Evolutionary conservation across 2,113 vertebrate genomes (phyloP).

Genomic region (Dunckerocampus dactyliophorus): DNA sequence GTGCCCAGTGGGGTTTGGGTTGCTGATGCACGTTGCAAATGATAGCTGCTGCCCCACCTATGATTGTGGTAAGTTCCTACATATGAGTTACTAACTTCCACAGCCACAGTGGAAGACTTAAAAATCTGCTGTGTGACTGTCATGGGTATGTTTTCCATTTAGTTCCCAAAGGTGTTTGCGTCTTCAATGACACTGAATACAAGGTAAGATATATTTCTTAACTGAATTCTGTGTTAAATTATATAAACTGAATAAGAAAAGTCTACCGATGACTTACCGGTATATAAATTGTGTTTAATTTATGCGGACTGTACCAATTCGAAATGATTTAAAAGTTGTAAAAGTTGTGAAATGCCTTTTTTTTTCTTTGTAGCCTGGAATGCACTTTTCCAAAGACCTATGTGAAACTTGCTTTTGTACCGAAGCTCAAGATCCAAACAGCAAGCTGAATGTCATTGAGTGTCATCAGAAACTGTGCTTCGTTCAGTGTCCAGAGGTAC

Average conservation of each 20-base stretch:
- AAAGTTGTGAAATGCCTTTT: neutral
- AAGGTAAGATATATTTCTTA: slow-evolving; percentile 59
- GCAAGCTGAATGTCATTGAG: slow-evolving; percentile 9
- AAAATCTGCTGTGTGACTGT: neutral
- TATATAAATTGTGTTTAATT: neutral
- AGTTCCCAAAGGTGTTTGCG: slow-evolving; percentile 70
- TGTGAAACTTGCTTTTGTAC: slow-evolving; percentile 71
- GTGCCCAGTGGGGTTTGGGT: slow-evolving; percentile 57
- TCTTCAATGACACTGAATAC: slow-evolving; percentile 64
- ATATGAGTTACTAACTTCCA: too few relatives aligned
- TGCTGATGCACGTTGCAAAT: neutral
- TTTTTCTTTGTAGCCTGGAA: slow-evolving; percentile 61
- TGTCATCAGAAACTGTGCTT: slow-evolving; percentile 54
- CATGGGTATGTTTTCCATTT: slow-evolving; percentile 20
- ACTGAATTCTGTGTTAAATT: too few relatives aligned
- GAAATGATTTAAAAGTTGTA: neutral
- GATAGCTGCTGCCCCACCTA: slow-evolving; percentile 65
- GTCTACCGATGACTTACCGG: too few relatives aligned
- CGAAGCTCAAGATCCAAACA: slow-evolving; percentile 27
- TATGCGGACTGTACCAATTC: neutral
- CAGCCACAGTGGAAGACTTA: neutral
- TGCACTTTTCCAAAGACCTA: slow-evolving; percentile 28
- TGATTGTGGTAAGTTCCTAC: slow-evolving; percentile 65
- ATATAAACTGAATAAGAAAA: too few relatives aligned
- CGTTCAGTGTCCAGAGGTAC: slow-evolving; percentile 51